These are phyloP conservation scores for Colletes latitarsis DNA, from an alignment of 1,140 invertebrate species.

Conservation along the genomic window DNA sequence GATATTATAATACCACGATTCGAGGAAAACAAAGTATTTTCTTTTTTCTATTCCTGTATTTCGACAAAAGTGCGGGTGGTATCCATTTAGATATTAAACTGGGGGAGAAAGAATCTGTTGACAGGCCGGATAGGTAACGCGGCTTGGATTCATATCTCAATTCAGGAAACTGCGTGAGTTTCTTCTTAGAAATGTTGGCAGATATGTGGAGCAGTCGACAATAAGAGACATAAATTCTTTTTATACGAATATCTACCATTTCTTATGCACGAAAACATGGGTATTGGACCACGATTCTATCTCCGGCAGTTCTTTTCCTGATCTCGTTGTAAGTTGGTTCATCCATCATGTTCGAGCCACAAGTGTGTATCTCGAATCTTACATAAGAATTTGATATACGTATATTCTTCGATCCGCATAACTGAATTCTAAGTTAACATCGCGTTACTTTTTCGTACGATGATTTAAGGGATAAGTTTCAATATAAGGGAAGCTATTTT, in stretches of 20 bases:
- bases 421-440: not conserved
- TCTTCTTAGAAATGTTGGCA: not conserved
- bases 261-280: not conserved
- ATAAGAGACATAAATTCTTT: not conserved
- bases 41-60: not conserved
- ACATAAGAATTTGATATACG: not conserved
- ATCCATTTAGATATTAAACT: not conserved
- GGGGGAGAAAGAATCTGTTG: not conserved
- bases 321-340: not conserved
- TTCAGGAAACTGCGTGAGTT: not conserved
- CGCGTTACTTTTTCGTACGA: not conserved
- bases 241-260: not conserved
- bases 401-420: not conserved
- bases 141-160: not conserved
- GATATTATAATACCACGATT: no score
- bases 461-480: constrained; percentile 1
- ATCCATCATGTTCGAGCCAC: not conserved
- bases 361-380: not conserved
- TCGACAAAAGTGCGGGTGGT: not conserved
- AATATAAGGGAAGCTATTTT: not conserved
- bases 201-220: not conserved
- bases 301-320: not conserved
- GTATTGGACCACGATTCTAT: not conserved
- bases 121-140: not conserved
- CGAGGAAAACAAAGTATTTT: no score